Evolutionary conservation across 37 sponge, comb jelly and placozoan genomes (phyloP), one percentile per base, ranked within the genome.

Genomic region (Theonella swinhoei): DNA sequence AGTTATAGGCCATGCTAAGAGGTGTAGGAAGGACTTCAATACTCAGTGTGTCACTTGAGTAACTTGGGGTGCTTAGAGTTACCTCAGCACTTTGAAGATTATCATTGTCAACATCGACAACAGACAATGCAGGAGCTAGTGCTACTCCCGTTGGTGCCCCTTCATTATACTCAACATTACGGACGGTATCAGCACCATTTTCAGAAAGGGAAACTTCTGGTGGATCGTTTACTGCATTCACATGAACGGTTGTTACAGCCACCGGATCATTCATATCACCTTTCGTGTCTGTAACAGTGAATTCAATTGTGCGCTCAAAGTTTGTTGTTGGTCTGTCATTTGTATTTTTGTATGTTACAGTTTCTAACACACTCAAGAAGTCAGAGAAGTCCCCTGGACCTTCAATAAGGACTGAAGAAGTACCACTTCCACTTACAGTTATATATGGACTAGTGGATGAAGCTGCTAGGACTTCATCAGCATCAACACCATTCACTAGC

Each of bases 91-190:
- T 32, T 0, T 23, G 23, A 0, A 93, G 47, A 1, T 72, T 43
- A 20, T 9, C 65, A 71, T 74, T 83, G 34, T 93, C 93, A 59
- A 89, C 80, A 68, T 93, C 93, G 0, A 11, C 33, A n/a, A 89
- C 69, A 4, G 32, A 40, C 8, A 83, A 20, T 19, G 31, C 39
- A 36, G 77, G 69, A 39, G 79, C 78, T 11, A 90, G 4, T 0
- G 22, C 5, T 36, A 85, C 76, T 9, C 63, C 80, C 0, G 28
- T 34, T 47, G 7, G 54, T 11, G 77, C 39, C 0, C 70, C 82
- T 58, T 90, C 91, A 2, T 37, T 60, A 25, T 61, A 90, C 26
- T 19, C 19, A 20, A 81, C 83, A 0, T 68, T 70, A 19, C 23
- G 54, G 2, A 74, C 3, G 0, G 61, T 17, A 42, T 74, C 80